These are phyloP conservation scores for Popillia japonica DNA, from an alignment of 1,140 invertebrate genomes.

Conservation along the genomic window DNA sequence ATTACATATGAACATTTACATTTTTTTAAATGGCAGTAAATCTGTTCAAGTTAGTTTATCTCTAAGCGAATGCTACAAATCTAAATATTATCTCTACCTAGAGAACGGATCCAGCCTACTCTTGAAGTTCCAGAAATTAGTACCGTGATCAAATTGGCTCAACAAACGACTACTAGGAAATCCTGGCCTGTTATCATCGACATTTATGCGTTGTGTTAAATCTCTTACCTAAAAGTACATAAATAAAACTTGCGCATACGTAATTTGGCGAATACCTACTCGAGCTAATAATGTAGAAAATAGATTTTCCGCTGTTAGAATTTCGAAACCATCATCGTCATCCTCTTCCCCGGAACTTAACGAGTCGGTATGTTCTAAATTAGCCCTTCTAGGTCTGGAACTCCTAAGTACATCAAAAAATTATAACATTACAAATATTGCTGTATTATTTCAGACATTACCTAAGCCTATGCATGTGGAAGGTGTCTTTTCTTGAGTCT, in stretches of 20 bases:
- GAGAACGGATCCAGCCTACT: conserved; percentile 52
- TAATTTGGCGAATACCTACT: conserved; percentile 61
- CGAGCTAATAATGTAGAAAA: conserved; percentile 86
- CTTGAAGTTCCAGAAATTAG: conserved; percentile 57
- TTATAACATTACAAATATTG: background rate
- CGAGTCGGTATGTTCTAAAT: conserved; percentile 78
- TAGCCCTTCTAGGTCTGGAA: conserved; percentile 72
- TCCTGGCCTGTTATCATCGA: conserved; percentile 73
- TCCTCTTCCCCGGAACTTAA: conserved; percentile 87
- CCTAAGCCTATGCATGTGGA: conserved; percentile 78
- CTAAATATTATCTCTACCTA: conserved; percentile 47
- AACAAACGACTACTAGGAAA: conserved; percentile 66
- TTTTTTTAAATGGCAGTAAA: background rate
- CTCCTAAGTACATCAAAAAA: conserved; percentile 63
- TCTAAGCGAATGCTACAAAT: conserved; percentile 14
- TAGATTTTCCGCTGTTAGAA: conserved; percentile 87
- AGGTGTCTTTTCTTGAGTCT: conserved; percentile 64
- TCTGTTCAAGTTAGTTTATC: background rate
- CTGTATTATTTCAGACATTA: conserved; percentile 51
- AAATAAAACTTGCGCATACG: background rate
- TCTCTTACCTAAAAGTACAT: conserved; percentile 71
- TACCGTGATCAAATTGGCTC: conserved; percentile 58
- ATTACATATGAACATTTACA: background rate
- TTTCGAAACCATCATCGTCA: conserved; percentile 89
- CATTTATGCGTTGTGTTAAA: conserved; percentile 83